Conservation (phyloP, 2,888 invertebrate species). For the Eupithecia abbreviata region DNA sequence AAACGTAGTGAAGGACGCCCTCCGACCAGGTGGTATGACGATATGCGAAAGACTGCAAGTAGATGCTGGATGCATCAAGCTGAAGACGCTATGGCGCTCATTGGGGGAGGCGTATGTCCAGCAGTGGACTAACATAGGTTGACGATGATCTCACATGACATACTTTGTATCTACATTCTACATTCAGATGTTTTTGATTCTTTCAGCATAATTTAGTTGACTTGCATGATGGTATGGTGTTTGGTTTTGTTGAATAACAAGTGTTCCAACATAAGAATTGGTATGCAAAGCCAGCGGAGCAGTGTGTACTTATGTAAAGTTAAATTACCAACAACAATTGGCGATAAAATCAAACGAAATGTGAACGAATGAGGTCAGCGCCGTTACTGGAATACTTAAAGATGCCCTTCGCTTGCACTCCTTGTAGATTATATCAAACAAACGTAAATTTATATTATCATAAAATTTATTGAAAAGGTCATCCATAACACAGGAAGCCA, state of each 20-base stretch:
- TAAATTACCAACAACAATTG: slow-evolving; percentile 13
- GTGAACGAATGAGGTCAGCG: slow-evolving; percentile 28
- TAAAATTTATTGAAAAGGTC: slow-evolving; percentile 53
- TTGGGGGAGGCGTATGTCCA: no score
- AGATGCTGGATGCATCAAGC: no score
- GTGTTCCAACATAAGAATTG: neutral
- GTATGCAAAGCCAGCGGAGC: neutral
- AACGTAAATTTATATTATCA: slow-evolving; percentile 43
- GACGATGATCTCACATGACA: neutral
- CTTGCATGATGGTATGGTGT: neutral
- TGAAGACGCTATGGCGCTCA: no score
- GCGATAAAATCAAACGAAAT: slow-evolving; percentile 19
- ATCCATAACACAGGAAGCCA: slow-evolving; percentile 57
- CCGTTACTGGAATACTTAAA: slow-evolving; percentile 28
- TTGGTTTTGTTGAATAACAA: neutral
- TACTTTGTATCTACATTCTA: neutral
- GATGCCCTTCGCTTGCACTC: slow-evolving; percentile 34
- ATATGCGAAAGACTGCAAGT: no score
- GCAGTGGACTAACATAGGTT: no score
- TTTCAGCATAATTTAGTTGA: neutral
- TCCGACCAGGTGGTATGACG: no score
- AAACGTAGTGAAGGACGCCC: no score
- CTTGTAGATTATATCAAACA: slow-evolving; percentile 44
- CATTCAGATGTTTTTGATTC: neutral
- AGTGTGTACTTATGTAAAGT: neutral